Conservation (phyloP, 2,888 invertebrate genomes). For the Macroteleia sp. region DNA sequence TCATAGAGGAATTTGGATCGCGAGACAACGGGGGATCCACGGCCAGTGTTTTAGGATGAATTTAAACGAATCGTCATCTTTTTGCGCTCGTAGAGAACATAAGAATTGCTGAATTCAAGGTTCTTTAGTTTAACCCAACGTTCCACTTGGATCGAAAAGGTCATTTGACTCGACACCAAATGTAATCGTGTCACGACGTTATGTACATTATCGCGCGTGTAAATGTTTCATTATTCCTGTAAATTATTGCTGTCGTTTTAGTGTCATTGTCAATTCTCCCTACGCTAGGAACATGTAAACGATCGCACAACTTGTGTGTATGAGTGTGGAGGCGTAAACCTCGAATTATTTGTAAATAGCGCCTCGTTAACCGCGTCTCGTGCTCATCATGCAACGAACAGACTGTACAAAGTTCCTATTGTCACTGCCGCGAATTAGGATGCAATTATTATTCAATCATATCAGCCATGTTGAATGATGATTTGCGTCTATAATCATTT, state of each 20-base stretch:
- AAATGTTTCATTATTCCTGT: conserved; percentile 49
- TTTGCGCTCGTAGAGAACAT: conserved; percentile 18
- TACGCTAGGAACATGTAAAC: conserved; percentile 20
- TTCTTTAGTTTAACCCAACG: background rate
- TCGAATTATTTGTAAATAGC: conserved; percentile 53
- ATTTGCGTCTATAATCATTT: conserved; percentile 33
- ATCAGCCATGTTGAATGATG: conserved; percentile 17
- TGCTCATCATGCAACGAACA: conserved; percentile 80
- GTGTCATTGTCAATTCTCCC: conserved; percentile 21
- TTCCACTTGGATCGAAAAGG: background rate
- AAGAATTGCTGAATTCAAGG: conserved; percentile 5
- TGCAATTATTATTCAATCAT: conserved; percentile 32
- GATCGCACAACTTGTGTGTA: conserved; percentile 27
- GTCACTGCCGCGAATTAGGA: conserved; percentile 54
- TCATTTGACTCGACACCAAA: conserved; percentile 31
- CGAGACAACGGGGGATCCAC: conserved; percentile 33
- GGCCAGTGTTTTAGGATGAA: conserved; percentile 55
- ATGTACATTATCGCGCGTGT: conserved; percentile 47
- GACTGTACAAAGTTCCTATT: conserved; percentile 84
- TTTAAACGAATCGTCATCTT: conserved; percentile 20
- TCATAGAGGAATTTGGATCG: conserved; percentile 35
- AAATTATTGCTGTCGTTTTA: conserved; percentile 41
- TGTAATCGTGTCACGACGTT: conserved; percentile 26
- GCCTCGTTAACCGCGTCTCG: conserved; percentile 62
- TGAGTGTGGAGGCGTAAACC: conserved; percentile 26